These are phyloP conservation scores for Acanthurus leucopareius DNA, from an alignment of 2,797 vertebrate genomes.

Conservation along the genomic window DNA sequence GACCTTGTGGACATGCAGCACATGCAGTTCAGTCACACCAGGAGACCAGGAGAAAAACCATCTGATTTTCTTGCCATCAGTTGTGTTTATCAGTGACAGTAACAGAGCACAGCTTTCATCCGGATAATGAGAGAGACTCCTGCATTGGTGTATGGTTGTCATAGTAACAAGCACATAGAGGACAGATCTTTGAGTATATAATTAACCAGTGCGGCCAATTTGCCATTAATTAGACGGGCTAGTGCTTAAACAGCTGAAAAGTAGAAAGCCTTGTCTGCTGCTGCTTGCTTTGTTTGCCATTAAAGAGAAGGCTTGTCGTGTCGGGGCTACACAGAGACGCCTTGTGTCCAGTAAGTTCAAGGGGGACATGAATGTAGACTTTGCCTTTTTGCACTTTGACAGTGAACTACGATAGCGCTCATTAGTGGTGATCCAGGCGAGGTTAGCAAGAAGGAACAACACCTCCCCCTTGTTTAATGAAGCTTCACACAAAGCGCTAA, in stretches of 20 bases:
- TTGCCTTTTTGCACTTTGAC: slow-evolving; percentile 21
- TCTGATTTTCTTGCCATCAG: not conserved
- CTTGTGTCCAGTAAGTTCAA: not conserved
- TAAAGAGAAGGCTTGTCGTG: not conserved
- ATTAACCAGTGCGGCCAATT: slow-evolving; percentile 45
- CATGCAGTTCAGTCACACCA: not conserved
- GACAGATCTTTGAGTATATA: slow-evolving; percentile 30
- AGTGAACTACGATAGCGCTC: slow-evolving; percentile 42
- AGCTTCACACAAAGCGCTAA: slow-evolving; percentile 31
- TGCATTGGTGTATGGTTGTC: slow-evolving; percentile 47
- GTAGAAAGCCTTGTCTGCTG: not conserved
- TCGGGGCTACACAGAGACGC: not conserved
- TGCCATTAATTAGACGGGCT: slow-evolving; percentile 49
- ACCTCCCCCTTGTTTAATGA: slow-evolving; percentile 58
- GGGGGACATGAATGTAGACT: not conserved
- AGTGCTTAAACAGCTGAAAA: slow-evolving; percentile 25
- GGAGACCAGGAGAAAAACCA: not conserved
- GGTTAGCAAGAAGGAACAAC: slow-evolving; percentile 34
- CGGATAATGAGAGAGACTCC: slow-evolving; percentile 25
- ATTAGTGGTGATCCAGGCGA: slow-evolving; percentile 41
- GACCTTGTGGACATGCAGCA: no score
- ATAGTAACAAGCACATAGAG: slow-evolving; percentile 53
- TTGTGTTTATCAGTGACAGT: slow-evolving; percentile 10
- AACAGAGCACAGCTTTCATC: not conserved
- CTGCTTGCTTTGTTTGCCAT: not conserved